Conservation (phyloP, 2,113 vertebrate species). For the Spilogale gracilis region DNA sequence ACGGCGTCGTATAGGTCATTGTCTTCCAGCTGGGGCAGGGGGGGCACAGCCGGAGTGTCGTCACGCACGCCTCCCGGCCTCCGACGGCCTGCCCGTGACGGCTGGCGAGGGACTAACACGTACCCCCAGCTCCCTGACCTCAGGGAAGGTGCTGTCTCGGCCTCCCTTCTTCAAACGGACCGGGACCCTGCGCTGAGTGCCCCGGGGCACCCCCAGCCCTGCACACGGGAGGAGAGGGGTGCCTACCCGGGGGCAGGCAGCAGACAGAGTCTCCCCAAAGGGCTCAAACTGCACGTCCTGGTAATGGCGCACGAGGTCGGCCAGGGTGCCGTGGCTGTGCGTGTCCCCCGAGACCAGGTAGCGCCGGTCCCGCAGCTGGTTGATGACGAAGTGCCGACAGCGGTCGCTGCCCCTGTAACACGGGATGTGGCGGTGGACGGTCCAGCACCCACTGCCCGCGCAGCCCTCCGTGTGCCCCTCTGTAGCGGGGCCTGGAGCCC, state of each 20-base stretch:
- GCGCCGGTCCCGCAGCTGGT: constrained; percentile 86
- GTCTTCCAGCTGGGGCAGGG: constrained; percentile 29
- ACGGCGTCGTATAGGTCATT: constrained; percentile 72
- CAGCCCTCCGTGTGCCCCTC: background rate
- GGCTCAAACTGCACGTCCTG: constrained; percentile 89
- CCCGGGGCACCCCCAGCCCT: background rate
- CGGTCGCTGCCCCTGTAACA: constrained; percentile 90
- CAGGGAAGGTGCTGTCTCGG: constrained; percentile 83
- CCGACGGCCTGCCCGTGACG: background rate
- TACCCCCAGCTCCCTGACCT: constrained; percentile 78
- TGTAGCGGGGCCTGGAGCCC: background rate
- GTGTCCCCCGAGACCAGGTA: constrained; percentile 90
- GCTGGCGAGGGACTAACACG: background rate
- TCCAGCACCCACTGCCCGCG: background rate
- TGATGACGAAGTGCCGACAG: constrained; percentile 94
- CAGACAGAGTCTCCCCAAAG: constrained; percentile 91
- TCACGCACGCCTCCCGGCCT: background rate
- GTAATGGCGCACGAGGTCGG: constrained; percentile 89
- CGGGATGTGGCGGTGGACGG: background rate
- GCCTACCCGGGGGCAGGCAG: constrained; percentile 88
- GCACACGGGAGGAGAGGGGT: background rate
- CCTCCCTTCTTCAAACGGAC: constrained; percentile 80
- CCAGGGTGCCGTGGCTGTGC: constrained; percentile 85
- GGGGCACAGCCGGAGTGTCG: background rate
- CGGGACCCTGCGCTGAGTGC: background rate